Base-by-base conservation (phyloP, 2,113 vertebrate species). In the Chaetodon auriga region DNA sequence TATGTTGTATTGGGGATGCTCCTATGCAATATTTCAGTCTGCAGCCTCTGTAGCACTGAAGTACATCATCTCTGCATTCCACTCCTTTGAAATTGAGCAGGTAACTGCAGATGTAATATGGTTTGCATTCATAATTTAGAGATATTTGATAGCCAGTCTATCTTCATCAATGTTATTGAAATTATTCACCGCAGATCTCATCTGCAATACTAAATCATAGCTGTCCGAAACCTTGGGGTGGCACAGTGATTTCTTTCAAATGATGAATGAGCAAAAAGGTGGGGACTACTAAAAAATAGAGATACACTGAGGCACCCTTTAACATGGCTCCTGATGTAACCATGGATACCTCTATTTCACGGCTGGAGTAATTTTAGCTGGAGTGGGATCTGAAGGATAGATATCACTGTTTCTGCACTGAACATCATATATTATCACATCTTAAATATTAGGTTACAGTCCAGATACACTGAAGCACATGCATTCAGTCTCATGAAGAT, bases 261-360 rank as follows among this genome's bases (percentile, higher is more conserved):
- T 88, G 90, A 93, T 89, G 89, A 93, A 94, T 85, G 83, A 85
- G 89, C 68, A 14, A 80, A 91, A 94, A 90, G 87, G 93, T 89
- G 85, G 82, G 85, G 87, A 88, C 83, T 92, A 91, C 78, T 55
- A 77, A 81, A 92, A 89, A 92, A 91, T 81, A 89, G 90, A 93
- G 91, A 93, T 85, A 87, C 88, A 83, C 85, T 65, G 78, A 91
- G 87, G 91, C 93, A 92, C 84, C 92, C 87, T 91, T 92, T 90
- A 93, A 93, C 92, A 91, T 89, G 90, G 92, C 90, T 95, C 92
- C 93, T 95, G 93, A 85, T 91, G 95, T 96, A 94, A 94, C 95
- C 94, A 95, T 95, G 95, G 95, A 95, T 95, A 96, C 95, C 93
- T 91, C 87, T 89, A 89, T 94, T 95, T 93, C 94, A 92, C 90